A percentile compares a stretch with the other conserved stretches of the same genome.
Evolutionary conservation across 2,888 invertebrate species (phyloP).

Genomic region (Andrena marginata): DNA sequence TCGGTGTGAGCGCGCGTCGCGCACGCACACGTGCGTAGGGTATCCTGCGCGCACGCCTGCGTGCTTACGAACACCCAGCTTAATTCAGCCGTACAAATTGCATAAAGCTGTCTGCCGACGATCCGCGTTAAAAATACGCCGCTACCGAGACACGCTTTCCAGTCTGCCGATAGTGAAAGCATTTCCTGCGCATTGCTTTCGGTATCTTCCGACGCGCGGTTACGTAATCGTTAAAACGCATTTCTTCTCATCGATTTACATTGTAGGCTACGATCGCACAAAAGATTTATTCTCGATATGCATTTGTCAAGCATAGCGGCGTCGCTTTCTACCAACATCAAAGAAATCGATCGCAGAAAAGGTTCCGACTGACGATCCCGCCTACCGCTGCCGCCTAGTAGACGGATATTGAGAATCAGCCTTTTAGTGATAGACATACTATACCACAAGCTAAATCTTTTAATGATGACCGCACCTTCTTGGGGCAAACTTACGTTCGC

Average conservation of each 20-base stretch:
- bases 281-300: too few relatives aligned
- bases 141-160: slow-evolving; percentile 48
- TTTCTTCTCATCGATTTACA: not conserved
- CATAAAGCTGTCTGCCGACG: slow-evolving; percentile 58
- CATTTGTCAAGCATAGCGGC: too few relatives aligned
- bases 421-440: too few relatives aligned
- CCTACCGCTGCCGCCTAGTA: too few relatives aligned
- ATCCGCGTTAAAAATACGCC: slow-evolving; percentile 51
- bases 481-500: too few relatives aligned
- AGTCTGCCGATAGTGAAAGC: slow-evolving; percentile 65
- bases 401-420: too few relatives aligned
- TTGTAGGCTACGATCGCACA: not conserved
- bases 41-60: slow-evolving; percentile 12
- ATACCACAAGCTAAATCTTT: too few relatives aligned
- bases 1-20: too few relatives aligned
- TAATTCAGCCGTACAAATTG: slow-evolving; percentile 57
- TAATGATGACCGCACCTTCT: too few relatives aligned
- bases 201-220: slow-evolving; percentile 38
- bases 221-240: slow-evolving; percentile 15
- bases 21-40: not conserved
- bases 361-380: too few relatives aligned
- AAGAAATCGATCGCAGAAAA: too few relatives aligned
- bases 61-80: slow-evolving; percentile 24
- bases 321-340: too few relatives aligned
- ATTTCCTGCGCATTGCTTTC: slow-evolving; percentile 40